Evolutionary conservation across 2,888 invertebrate species (phyloP).

Genomic region (Pristionchus japonicus): DNA sequence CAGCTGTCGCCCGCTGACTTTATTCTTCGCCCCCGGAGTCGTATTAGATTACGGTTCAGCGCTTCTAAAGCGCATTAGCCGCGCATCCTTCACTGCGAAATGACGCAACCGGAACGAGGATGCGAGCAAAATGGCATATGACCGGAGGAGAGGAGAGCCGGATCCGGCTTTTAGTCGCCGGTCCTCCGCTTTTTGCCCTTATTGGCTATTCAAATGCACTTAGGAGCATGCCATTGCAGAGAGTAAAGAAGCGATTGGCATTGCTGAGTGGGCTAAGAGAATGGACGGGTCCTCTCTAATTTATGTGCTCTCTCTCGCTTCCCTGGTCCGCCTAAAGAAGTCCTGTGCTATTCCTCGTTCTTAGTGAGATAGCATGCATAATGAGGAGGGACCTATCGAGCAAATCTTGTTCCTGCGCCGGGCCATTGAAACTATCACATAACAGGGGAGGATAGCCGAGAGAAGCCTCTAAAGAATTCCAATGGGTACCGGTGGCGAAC

Average conservation of each 20-base stretch:
- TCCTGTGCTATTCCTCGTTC: background rate
- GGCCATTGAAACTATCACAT: conserved; percentile 40
- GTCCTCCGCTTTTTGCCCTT: background rate
- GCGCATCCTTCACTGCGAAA: background rate
- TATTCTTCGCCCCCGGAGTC: background rate
- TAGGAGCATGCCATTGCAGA: background rate
- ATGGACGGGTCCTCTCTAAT: too few species aligned
- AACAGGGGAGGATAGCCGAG: background rate
- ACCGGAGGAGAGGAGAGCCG: conserved; percentile 6
- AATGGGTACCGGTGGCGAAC: conserved; percentile 26
- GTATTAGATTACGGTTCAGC: background rate
- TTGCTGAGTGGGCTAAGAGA: background rate
- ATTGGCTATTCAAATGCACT: conserved; percentile 41
- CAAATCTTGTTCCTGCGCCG: background rate
- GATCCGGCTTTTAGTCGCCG: conserved; percentile 37
- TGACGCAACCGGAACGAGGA: conserved; percentile 32
- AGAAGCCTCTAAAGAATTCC: background rate
- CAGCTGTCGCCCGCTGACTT: background rate
- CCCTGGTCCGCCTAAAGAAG: background rate
- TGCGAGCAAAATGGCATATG: conserved; percentile 16
- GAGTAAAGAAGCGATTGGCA: background rate
- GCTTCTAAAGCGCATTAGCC: background rate
- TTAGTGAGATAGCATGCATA: too few species aligned
- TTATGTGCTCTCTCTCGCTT: background rate
- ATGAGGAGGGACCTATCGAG: too few species aligned